These are phyloP conservation scores for Ceratoteleas bidentatus DNA, from an alignment of 1,140 invertebrate genomes.

Conservation along the genomic window DNA sequence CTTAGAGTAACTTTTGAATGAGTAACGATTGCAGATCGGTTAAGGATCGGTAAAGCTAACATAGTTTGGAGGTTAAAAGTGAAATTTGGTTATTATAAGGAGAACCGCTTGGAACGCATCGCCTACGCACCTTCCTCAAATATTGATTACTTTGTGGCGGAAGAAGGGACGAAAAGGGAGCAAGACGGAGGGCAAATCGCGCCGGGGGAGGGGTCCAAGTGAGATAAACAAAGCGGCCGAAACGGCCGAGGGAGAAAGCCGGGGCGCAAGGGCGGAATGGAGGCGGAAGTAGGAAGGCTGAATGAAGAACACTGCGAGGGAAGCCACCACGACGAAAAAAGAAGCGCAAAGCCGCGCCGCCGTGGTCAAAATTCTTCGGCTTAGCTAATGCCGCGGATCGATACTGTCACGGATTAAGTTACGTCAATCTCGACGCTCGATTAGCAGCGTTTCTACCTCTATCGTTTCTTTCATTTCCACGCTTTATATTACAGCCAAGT, in stretches of 20 bases:
- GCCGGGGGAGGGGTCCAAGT: conserved; percentile 56
- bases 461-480: too few relatives aligned
- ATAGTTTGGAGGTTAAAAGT: background rate
- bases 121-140: conserved; percentile 76
- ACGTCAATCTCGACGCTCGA: too few relatives aligned
- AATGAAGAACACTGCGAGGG: conserved; percentile 53
- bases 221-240: conserved; percentile 56
- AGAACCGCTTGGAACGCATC: conserved; percentile 64
- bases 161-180: conserved; percentile 66
- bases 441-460: too few relatives aligned
- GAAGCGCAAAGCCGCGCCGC: conserved; percentile 36
- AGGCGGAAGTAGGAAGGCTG: conserved; percentile 58
- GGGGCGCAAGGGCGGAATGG: conserved; percentile 56
- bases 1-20: too few relatives aligned
- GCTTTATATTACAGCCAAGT: too few relatives aligned
- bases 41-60: background rate
- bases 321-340: conserved; percentile 56
- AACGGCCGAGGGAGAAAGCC: conserved; percentile 48
- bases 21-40: background rate
- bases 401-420: conserved; percentile 44
- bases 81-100: conserved; percentile 53
- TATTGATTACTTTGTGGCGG: conserved; percentile 78
- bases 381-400: conserved; percentile 31
- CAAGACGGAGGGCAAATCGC: conserved; percentile 61
- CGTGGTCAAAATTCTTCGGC: conserved; percentile 55